These are phyloP conservation scores for Salvator merianae DNA, from an alignment of 2,113 vertebrate species.

Conservation along the genomic window DNA sequence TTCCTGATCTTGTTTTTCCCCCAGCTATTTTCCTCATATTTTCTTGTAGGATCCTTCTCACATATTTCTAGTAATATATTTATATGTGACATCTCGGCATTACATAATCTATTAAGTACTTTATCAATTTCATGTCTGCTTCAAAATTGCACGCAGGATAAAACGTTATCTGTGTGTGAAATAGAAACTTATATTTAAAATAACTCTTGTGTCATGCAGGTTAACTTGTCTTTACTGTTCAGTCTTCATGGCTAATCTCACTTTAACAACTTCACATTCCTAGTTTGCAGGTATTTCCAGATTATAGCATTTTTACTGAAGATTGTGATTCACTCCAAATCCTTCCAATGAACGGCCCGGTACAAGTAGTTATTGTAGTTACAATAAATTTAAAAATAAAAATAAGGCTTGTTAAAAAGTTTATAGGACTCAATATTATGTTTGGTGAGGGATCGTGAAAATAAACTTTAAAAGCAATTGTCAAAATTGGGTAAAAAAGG, in stretches of 20 bases:
- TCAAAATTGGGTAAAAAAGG: conserved; percentile 1
- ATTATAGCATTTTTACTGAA: no score
- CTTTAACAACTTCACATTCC: background rate
- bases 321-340: no score
- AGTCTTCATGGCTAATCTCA: background rate
- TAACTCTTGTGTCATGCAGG: background rate
- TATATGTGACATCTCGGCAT: background rate
- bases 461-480: background rate
- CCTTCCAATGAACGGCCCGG: no score
- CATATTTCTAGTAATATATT: no score
- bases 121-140: background rate
- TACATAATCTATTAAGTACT: background rate
- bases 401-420: no score
- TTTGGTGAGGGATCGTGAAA: background rate
- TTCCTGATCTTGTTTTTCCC: background rate
- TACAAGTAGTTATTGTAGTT: no score
- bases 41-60: background rate
- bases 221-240: background rate
- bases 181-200: background rate
- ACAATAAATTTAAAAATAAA: no score
- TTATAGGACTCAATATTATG: background rate
- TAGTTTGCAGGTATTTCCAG: background rate
- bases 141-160: background rate
- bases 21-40: background rate
- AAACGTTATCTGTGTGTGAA: background rate